Conservation (phyloP, 2,888 invertebrate species). For the Nemurella pictetii region DNA sequence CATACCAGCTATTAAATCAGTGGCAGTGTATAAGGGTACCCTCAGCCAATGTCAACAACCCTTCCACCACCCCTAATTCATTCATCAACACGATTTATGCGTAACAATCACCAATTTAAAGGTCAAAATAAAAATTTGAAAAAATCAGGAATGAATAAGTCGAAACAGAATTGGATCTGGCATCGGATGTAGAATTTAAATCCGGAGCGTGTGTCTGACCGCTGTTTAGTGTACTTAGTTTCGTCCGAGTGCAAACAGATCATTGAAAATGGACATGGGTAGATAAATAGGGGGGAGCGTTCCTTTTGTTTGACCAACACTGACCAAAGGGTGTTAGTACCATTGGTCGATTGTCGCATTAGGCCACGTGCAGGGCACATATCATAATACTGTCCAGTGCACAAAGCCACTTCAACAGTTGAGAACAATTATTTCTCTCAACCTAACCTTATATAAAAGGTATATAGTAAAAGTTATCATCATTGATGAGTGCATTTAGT, state of each 20-base stretch:
- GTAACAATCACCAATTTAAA: background rate
- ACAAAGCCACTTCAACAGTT: background rate
- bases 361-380: constrained; percentile 1
- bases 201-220: constrained; percentile 19
- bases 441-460: background rate
- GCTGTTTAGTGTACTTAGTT: background rate
- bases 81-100: background rate
- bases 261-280: background rate
- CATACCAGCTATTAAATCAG: constrained; percentile 7
- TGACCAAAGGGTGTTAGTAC: background rate
- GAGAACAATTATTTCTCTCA: background rate
- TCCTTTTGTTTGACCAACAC: constrained; percentile 5
- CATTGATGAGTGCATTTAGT: background rate
- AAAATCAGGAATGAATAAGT: constrained; percentile 12
- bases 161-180: background rate
- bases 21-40: constrained; percentile 5
- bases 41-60: background rate
- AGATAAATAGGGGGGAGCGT: background rate
- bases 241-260: background rate
- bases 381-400: background rate
- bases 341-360: background rate
- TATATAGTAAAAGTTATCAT: background rate
- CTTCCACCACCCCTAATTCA: background rate
- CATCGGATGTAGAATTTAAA: constrained; percentile 14
- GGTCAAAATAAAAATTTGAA: constrained; percentile 1